Evolutionary conservation across 2,888 invertebrate species (phyloP), one percentile per base, ranked within the genome.

Genomic region (Melolontha melolontha): DNA sequence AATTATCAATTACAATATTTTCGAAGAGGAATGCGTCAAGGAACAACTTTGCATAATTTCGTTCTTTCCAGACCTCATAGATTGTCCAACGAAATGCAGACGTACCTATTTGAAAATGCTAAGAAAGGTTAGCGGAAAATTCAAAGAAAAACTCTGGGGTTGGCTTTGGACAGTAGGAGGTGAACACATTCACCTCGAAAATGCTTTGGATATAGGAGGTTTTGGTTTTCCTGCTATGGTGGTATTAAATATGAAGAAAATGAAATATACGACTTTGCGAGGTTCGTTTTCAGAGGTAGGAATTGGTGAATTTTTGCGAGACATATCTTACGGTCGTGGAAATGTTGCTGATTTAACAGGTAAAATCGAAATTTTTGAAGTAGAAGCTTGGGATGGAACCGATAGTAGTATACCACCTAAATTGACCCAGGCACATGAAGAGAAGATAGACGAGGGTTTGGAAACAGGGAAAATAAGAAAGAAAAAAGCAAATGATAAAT

Each of bases 81-180:
- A 99, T 85, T 99, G 98, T 81, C 92, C 96, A 82, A 92, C 97
- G 0, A 88, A 92, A 44, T 98, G 98, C 81, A 89, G 98, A 68
- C 94, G 95, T 82, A 86, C 89, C n/a, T 97, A 97, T 84, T 80
- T 99, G 57, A 81, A 88, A 40, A 88, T 89, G 1, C 85, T 98
- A 4, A 87, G 86, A 12, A 85, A 86, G 0, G 87, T 96, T 70
- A 95, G 92, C 0, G 96, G 96, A 67, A 95, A 95, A 81, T 98
- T 92, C 86, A 98, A 97, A 86, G 92, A 92, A 84, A 95, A 96
- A 83, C 88, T 91, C 85, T 98, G 98, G 97, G 97, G 97, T 63
- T 98, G 97, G 96, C 86, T 94, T 11, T 98, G 98, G 98, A 84
- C 92, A 0, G 97, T 97, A 81, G 96, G 93, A 12, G 92, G 90